These are phyloP conservation scores for Hermetia illucens DNA, from an alignment of 1,140 invertebrate genomes.

Conservation along the genomic window DNA sequence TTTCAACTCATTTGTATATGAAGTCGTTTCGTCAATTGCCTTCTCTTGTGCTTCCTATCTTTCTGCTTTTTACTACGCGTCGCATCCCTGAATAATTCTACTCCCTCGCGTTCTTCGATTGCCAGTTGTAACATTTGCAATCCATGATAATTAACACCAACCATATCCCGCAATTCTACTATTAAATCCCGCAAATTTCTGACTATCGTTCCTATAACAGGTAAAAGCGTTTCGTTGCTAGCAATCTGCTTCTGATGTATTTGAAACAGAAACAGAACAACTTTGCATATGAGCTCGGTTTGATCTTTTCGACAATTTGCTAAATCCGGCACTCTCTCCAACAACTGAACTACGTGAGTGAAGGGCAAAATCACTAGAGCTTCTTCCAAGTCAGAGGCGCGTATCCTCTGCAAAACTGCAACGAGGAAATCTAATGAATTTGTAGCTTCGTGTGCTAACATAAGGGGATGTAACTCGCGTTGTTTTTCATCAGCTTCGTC, in stretches of 20 bases:
- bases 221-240: conserved; percentile 48
- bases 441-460: conserved; percentile 59
- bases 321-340: conserved; percentile 53
- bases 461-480: conserved; percentile 47
- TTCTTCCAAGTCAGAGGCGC: conserved; percentile 79
- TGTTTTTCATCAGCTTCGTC: conserved; percentile 35
- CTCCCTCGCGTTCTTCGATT: conserved; percentile 65
- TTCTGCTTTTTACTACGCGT: conserved; percentile 47
- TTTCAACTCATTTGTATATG: conserved; percentile 11
- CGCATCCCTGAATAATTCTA: conserved; percentile 73
- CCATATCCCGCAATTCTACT: conserved; percentile 46
- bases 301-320: conserved; percentile 48
- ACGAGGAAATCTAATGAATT: conserved; percentile 67
- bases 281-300: conserved; percentile 58
- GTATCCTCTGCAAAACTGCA: conserved; percentile 61
- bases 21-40: conserved; percentile 51
- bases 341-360: conserved; percentile 60
- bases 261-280: conserved; percentile 65
- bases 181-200: conserved; percentile 16
- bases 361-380: conserved; percentile 75
- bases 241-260: conserved; percentile 76
- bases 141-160: conserved; percentile 80
- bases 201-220: conserved; percentile 38
- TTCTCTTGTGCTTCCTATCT: conserved; percentile 50
- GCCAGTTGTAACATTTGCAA: conserved; percentile 60